A percentile compares a stretch with the other conserved stretches of the same genome.
Evolutionary conservation across 2,888 invertebrate genomes (phyloP).

Genomic region (Pyrrhia umbra): DNA sequence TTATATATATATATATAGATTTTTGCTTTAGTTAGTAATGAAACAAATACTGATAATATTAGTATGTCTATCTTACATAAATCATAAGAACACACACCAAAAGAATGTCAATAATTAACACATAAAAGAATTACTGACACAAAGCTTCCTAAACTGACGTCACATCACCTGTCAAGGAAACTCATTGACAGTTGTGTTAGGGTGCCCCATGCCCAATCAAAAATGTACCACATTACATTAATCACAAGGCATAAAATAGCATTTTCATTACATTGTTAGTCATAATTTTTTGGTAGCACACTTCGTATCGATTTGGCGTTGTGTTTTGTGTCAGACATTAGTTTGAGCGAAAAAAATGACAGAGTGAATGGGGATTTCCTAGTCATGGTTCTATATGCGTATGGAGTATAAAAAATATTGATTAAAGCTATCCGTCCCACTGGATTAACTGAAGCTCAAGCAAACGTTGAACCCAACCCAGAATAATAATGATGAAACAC

Average conservation of each 20-base stretch:
- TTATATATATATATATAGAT: too few species aligned
- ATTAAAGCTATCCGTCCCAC: conserved; percentile 27
- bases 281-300: conserved; percentile 6
- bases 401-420: conserved; percentile 37
- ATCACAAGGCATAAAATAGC: conserved; percentile 42
- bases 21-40: not conserved
- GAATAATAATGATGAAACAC: conserved; percentile 32
- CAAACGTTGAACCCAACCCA: conserved; percentile 32
- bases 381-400: not conserved
- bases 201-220: conserved; percentile 10
- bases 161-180: conserved; percentile 48
- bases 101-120: not conserved
- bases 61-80: not conserved
- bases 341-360: conserved; percentile 1
- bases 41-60: not conserved
- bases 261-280: conserved; percentile 7
- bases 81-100: not conserved
- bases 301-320: conserved; percentile 33
- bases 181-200: conserved; percentile 31
- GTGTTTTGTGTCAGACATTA: conserved; percentile 14
- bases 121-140: not conserved
- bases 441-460: conserved; percentile 22
- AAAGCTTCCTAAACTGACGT: conserved; percentile 30
- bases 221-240: conserved; percentile 27
- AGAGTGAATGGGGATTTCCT: conserved; percentile 1